Percentiles rank a stretch among this genome's conserved stretches.
These are phyloP conservation scores for Burhinus oedicnemus DNA, from an alignment of 2,113 vertebrate genomes.

Conservation along the genomic window DNA sequence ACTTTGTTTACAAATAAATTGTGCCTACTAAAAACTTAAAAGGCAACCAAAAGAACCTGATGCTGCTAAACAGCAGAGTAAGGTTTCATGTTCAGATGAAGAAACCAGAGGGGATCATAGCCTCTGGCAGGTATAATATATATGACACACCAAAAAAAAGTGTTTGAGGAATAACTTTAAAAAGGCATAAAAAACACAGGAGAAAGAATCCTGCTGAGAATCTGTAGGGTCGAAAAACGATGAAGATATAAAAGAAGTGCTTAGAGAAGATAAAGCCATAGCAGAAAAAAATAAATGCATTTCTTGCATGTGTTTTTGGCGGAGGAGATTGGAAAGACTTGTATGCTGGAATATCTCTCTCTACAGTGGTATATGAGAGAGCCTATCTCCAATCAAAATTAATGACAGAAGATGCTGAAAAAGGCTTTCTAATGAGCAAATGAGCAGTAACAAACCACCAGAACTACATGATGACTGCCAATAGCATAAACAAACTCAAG, in stretches of 20 bases:
- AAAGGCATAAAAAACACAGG: not conserved
- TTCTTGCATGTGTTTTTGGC: not conserved
- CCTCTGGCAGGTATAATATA: not conserved
- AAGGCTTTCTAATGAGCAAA: not conserved
- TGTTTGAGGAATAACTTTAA: not conserved
- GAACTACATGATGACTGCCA: not conserved
- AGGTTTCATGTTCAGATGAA: not conserved
- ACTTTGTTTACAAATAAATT: not conserved
- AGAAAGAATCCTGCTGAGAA: not conserved
- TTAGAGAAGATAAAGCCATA: not conserved
- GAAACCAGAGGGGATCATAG: not conserved
- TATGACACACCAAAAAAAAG: not conserved
- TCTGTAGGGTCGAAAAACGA: not conserved
- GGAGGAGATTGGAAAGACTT: not conserved
- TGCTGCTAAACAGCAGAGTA: not conserved
- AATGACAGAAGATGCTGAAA: not conserved
- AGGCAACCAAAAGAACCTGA: not conserved
- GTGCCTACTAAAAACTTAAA: not conserved
- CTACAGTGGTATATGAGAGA: rapidly evolving
- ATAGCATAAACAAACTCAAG: not conserved
- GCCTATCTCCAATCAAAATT: not conserved
- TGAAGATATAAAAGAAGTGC: not conserved
- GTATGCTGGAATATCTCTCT: not conserved
- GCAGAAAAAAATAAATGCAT: not conserved
- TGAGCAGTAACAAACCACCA: not conserved